Base-by-base conservation (phyloP, 1,140 invertebrate species). In the Papilio dardanus region DNA sequence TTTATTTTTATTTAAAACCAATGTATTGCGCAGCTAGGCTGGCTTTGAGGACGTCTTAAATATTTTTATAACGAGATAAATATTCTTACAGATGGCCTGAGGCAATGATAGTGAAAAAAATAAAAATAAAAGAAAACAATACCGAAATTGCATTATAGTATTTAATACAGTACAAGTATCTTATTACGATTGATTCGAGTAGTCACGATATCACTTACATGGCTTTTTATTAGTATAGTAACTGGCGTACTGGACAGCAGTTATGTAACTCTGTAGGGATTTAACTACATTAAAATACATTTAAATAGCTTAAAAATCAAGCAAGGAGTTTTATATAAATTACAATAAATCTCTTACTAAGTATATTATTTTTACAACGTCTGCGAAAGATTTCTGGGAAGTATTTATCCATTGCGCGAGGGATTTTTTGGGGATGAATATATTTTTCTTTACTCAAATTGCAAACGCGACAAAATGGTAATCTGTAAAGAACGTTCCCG, bases 171-270 rank as follows among this genome's bases (percentile, higher is more conserved):
- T 14, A 71, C 8, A 71, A 71, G 40, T 73, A 54, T 31, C 46
- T 54, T 54, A 58, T 54, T 73, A 73, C 69, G 69, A 14, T 50
- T 33, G 69, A 33, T 33, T 33, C 69, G n/a, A n/a, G 46, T 21
- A 73, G 21, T 68, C 33, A 68, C 69, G 69, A 73, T 73, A 33
- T 73, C 69, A 73, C 69, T 73, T 73, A 54, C 69, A 73, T 73
- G 69, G 69, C 69, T 73, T 71, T 73, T 58, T 58, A 24, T 58
- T 58, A 28, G 24, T 58, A 14, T 10, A 14, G 10, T 12, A 58
- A 28, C 54, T 12, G 10, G 10, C 21, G 21, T 58, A 28, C 12
- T 28, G 8, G 24, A 12, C 6, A 10, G 21, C 21, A 28, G 21
- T 58, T 58, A 28, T 58, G 10, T 58, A 28, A 58, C 5, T 12